These are phyloP conservation scores for Ptyas mucosa DNA, from an alignment of 2,113 vertebrate genomes.

Conservation along the genomic window DNA sequence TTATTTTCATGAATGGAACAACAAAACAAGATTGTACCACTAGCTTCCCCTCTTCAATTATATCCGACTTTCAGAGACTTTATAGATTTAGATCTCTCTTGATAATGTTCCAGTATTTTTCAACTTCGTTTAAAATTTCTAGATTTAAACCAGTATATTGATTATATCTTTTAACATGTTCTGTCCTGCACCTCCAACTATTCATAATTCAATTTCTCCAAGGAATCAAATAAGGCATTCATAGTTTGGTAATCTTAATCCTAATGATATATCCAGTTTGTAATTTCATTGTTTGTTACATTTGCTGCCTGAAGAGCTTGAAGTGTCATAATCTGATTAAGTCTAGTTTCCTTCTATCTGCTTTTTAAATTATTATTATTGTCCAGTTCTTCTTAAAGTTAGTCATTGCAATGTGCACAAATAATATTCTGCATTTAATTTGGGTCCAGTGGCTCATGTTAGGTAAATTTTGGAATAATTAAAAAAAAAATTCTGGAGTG, in stretches of 20 bases:
- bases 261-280: not conserved
- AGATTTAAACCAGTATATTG: not conserved
- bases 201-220: not conserved
- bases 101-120: not conserved
- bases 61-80: not conserved
- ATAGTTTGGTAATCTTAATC: not conserved
- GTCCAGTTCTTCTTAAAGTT: not conserved
- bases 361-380: not conserved
- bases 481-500: not conserved
- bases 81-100: not conserved
- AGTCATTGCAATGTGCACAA: not conserved
- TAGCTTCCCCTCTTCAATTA: not conserved
- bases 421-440: not conserved
- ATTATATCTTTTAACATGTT: not conserved
- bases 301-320: not conserved
- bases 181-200: not conserved
- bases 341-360: not conserved
- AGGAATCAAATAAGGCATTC: not conserved
- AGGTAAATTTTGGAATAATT: not conserved
- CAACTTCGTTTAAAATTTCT: not conserved
- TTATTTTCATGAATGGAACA: not conserved
- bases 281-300: not conserved
- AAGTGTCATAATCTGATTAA: not conserved
- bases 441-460: not conserved
- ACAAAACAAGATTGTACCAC: not conserved